phyloP scores from a whole-genome alignment of 2,113 vertebrate genomes.

The Panthera uncia region DNA sequence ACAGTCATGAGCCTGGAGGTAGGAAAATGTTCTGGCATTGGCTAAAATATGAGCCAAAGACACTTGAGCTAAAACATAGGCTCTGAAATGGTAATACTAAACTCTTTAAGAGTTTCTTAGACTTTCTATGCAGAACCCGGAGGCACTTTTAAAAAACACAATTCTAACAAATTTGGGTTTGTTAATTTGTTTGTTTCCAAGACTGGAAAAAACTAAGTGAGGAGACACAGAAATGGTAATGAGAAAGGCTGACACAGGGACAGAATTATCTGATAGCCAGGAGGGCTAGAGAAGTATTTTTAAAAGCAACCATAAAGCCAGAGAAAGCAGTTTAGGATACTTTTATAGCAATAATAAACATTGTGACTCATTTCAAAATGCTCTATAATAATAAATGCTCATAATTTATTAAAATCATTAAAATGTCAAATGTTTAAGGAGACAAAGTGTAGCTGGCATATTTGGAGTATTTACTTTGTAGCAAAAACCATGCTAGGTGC shows the following conservation, averaged over 20 bases:
- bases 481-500: conserved; percentile 15
- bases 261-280: background rate
- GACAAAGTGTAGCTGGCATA: background rate
- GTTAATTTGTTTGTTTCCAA: background rate
- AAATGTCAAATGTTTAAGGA: conserved; percentile 38
- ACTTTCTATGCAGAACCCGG: background rate
- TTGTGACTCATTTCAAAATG: conserved; percentile 1
- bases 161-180: background rate
- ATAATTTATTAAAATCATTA: background rate
- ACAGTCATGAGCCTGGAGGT: background rate
- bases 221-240: background rate
- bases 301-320: background rate
- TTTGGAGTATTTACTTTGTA: conserved; percentile 29
- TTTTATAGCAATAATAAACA: conserved; percentile 5
- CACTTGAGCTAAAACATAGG: background rate
- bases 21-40: background rate
- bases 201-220: background rate
- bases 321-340: background rate
- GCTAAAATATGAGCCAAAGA: background rate
- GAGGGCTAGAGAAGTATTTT: background rate
- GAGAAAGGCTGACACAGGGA: background rate
- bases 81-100: background rate
- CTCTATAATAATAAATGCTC: background rate
- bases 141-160: conserved; percentile 15
- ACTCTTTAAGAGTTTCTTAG: background rate